Evolutionary conservation across 2,888 invertebrate genomes (phyloP).

Genomic region (Callyntrura sp.): DNA sequence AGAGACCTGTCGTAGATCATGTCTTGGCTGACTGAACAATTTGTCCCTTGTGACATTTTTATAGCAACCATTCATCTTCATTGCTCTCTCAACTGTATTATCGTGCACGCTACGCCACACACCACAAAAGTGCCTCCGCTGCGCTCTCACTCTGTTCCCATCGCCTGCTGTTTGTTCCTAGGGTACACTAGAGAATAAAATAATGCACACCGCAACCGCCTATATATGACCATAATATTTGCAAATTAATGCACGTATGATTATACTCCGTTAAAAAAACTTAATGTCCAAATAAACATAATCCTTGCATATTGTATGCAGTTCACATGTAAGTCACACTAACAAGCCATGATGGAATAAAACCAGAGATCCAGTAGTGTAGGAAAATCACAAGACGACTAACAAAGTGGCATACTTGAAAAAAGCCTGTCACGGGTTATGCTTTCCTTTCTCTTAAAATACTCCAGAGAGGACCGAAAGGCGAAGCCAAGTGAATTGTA

Average conservation of each 20-base stretch:
- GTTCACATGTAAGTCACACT: neutral
- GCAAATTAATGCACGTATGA: too few relatives aligned
- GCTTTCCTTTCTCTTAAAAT: neutral
- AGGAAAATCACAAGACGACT: neutral
- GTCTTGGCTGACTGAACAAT: constrained; percentile 30
- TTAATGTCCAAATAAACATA: constrained; percentile 12
- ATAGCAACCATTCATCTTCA: constrained; percentile 52
- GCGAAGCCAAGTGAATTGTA: too few relatives aligned
- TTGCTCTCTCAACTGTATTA: constrained; percentile 25
- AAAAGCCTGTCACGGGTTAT: neutral
- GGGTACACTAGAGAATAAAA: neutral
- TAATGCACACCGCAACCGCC: too few relatives aligned
- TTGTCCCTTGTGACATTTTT: constrained; percentile 56
- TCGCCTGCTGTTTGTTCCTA: neutral
- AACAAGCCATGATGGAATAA: constrained; percentile 59
- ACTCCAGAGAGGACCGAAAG: neutral
- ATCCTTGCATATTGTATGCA: neutral
- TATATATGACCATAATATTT: too few relatives aligned
- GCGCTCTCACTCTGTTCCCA: neutral
- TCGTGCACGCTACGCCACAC: constrained; percentile 16
- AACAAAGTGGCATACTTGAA: neutral
- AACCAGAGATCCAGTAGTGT: constrained; percentile 14
- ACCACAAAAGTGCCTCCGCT: neutral
- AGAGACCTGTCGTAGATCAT: constrained; percentile 28
- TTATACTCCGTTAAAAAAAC: neutral